phyloP scores from a whole-genome alignment of 2,113 vertebrate species.

The Gallinago undulata region DNA sequence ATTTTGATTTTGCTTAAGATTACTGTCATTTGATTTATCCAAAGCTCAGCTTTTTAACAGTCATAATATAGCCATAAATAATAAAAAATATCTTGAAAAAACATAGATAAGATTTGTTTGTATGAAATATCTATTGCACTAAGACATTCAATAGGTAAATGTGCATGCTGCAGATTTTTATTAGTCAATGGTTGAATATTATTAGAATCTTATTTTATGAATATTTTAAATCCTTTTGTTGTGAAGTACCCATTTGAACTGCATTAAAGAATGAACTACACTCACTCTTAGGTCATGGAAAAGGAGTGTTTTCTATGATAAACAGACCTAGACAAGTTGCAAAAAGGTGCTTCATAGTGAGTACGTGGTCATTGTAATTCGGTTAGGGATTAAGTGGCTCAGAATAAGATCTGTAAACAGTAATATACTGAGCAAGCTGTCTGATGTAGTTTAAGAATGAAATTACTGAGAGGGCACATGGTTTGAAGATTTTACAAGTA shows the following conservation, averaged over 20 bases:
- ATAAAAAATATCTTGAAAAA: background rate
- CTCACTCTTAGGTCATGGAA: background rate
- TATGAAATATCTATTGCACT: background rate
- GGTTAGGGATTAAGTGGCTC: background rate
- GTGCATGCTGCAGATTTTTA: background rate
- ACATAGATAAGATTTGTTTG: background rate
- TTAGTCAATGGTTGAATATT: background rate
- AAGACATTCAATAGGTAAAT: background rate
- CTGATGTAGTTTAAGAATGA: background rate
- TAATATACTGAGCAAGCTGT: background rate
- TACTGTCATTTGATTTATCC: background rate
- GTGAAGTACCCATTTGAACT: background rate
- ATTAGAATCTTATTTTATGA: background rate
- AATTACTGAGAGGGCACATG: background rate
- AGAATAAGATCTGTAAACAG: background rate
- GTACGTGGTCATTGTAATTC: background rate
- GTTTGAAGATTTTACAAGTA: background rate
- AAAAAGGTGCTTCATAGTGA: background rate
- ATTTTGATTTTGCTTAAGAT: background rate
- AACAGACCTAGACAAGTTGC: background rate
- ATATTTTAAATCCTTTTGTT: background rate
- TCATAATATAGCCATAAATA: background rate
- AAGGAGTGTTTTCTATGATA: background rate
- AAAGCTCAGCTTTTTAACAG: background rate
- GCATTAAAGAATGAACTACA: background rate